Conservation (phyloP, 2,797 vertebrate genomes). For the Leptodactylus fallax region DNA sequence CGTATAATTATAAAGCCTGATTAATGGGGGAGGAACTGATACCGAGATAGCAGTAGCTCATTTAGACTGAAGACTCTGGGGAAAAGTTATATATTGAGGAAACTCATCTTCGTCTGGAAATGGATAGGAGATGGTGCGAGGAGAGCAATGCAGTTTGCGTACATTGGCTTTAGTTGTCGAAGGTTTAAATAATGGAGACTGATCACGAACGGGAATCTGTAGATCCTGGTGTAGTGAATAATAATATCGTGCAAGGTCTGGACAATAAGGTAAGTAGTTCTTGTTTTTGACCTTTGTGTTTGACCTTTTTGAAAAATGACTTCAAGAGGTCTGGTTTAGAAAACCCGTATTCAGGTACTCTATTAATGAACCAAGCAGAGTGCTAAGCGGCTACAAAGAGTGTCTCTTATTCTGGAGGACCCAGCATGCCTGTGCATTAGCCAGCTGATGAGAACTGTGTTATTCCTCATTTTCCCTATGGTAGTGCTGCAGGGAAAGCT, state of each 20-base stretch:
- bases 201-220: constrained; percentile 3
- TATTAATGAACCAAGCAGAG: not conserved
- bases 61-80: constrained; percentile 42
- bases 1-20: constrained; percentile 35
- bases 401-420: not conserved
- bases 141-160: not conserved
- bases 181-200: constrained; percentile 26
- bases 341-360: not conserved
- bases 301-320: not conserved
- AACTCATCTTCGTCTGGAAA: not conserved
- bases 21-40: constrained; percentile 15
- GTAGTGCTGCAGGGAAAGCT: not conserved
- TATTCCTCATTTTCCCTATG: not conserved
- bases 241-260: constrained; percentile 33
- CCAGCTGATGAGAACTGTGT: too few species aligned
- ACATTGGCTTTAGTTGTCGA: not conserved
- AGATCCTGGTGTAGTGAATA: constrained; percentile 40
- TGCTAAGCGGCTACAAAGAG: not conserved
- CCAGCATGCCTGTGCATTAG: not conserved
- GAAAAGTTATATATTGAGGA: constrained; percentile 36
- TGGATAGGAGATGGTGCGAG: not conserved
- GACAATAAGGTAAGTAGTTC: constrained; percentile 38
- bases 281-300: not conserved
- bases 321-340: not conserved
- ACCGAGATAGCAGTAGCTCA: constrained; percentile 1